These are phyloP conservation scores for Xyrauchen texanus DNA, from an alignment of 2,113 vertebrate species.

Conservation along the genomic window DNA sequence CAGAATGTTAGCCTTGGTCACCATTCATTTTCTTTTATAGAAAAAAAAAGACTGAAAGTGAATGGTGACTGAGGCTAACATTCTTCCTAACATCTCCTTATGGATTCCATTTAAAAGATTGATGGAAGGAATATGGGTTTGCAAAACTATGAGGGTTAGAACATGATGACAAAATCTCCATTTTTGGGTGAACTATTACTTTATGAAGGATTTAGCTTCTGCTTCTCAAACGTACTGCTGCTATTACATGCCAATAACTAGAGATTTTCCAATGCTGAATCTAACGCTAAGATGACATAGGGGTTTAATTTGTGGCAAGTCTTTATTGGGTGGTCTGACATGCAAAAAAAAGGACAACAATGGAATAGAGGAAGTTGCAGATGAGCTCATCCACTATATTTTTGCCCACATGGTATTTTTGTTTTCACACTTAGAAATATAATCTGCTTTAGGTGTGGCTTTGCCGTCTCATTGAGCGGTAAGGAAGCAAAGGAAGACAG, in stretches of 20 bases:
- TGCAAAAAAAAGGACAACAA: slow-evolving; percentile 57
- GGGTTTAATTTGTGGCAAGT: slow-evolving; percentile 71
- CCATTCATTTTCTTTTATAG: too few species aligned
- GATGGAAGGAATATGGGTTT: too few species aligned
- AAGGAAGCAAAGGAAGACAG: slow-evolving; percentile 25
- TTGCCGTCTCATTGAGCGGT: slow-evolving; percentile 58
- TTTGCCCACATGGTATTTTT: slow-evolving; percentile 68
- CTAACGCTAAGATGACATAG: slow-evolving; percentile 63
- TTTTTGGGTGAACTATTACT: too few species aligned
- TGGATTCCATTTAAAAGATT: too few species aligned
- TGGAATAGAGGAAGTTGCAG: slow-evolving; percentile 46
- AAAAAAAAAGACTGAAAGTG: too few species aligned
- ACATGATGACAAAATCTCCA: too few species aligned
- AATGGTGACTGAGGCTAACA: too few species aligned
- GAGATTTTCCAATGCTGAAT: slow-evolving; percentile 65
- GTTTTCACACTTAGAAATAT: slow-evolving; percentile 60
- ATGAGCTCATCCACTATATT: slow-evolving; percentile 63
- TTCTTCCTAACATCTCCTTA: too few species aligned
- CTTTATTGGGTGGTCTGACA: slow-evolving; percentile 74
- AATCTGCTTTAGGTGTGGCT: slow-evolving; percentile 56
- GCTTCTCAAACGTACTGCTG: slow-evolving; percentile 60
- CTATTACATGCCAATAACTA: slow-evolving; percentile 67
- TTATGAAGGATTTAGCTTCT: slow-evolving; percentile 42
- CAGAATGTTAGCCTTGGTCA: too few species aligned
- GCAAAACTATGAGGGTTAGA: too few species aligned